phyloP scores from a whole-genome alignment of 2,888 invertebrate genomes.

The Chaetogeoica ovagalla region DNA sequence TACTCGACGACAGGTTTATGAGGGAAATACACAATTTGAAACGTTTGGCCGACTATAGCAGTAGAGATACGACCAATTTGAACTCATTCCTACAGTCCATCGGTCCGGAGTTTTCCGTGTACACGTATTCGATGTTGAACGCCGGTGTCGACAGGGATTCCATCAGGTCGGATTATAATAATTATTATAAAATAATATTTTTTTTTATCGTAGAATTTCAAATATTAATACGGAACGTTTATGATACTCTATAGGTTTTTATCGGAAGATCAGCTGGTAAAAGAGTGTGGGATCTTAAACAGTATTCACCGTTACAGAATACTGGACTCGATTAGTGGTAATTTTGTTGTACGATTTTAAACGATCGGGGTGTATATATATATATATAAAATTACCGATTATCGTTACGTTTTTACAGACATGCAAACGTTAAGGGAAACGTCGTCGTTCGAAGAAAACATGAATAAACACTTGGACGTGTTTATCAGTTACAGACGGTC shows the following conservation, averaged over 20 bases:
- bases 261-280: conserved; percentile 86
- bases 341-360: not conserved
- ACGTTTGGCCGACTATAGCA: conserved; percentile 95
- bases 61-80: conserved; percentile 87
- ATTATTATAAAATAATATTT: not conserved
- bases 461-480: conserved; percentile 90
- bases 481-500: conserved; percentile 97
- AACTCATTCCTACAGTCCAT: conserved; percentile 82
- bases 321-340: conserved; percentile 72
- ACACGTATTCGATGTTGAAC: conserved; percentile 94
- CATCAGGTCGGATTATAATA: conserved; percentile 66
- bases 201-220: not conserved
- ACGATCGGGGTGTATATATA: not conserved
- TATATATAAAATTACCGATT: not conserved
- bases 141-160: conserved; percentile 92
- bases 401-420: not conserved
- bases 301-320: conserved; percentile 93
- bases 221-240: not conserved
- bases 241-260: conserved; percentile 60
- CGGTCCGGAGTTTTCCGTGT: conserved; percentile 88
- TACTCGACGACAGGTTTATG: conserved; percentile 70
- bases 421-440: conserved; percentile 61
- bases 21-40: conserved; percentile 90
- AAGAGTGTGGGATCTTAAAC: conserved; percentile 89
- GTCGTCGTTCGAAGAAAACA: conserved; percentile 71